phyloP scores from a whole-genome alignment of 1,140 invertebrate genomes.

The Zaprionus lachaisei region DNA sequence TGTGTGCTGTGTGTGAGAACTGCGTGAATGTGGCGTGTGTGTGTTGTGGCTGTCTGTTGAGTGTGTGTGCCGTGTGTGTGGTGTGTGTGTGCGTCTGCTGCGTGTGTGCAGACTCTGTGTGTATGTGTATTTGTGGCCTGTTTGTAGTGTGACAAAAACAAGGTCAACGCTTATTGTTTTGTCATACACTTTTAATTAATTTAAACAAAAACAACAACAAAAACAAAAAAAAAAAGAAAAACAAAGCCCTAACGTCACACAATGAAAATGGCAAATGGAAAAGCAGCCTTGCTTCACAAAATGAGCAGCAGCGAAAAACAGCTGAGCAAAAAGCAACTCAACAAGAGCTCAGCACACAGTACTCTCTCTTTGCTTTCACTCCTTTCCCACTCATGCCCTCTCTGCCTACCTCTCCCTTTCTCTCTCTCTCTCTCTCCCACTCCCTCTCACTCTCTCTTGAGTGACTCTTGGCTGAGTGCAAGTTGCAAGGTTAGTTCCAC shows the following conservation, averaged over 20 bases:
- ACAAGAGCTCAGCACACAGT: too few species aligned
- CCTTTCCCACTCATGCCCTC: neutral
- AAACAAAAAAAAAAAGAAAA: slow-evolving; percentile 38
- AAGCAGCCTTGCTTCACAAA: slow-evolving; percentile 60
- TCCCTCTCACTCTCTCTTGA: slow-evolving; percentile 11
- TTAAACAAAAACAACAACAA: slow-evolving; percentile 65
- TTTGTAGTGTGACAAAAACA: slow-evolving; percentile 42
- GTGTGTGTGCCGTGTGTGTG: neutral
- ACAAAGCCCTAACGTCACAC: slow-evolving; percentile 27
- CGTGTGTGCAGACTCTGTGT: neutral
- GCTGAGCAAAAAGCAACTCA: slow-evolving; percentile 1
- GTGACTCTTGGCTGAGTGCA: slow-evolving; percentile 47
- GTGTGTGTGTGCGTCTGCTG: neutral
- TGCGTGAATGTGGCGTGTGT: neutral
- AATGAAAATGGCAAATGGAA: slow-evolving; percentile 30
- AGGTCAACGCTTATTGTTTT: slow-evolving; percentile 71
- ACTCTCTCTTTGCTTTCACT: neutral
- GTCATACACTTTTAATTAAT: slow-evolving; percentile 78
- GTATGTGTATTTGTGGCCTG: neutral
- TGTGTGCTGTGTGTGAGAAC: neutral
- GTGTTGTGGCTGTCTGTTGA: neutral
- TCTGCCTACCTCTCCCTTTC: neutral
- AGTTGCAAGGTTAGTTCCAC: slow-evolving; percentile 35
- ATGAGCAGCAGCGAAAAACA: slow-evolving; percentile 29
- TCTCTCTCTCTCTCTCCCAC: neutral